Conservation (phyloP, 1,140 invertebrate species). For the Patella vulgata region DNA sequence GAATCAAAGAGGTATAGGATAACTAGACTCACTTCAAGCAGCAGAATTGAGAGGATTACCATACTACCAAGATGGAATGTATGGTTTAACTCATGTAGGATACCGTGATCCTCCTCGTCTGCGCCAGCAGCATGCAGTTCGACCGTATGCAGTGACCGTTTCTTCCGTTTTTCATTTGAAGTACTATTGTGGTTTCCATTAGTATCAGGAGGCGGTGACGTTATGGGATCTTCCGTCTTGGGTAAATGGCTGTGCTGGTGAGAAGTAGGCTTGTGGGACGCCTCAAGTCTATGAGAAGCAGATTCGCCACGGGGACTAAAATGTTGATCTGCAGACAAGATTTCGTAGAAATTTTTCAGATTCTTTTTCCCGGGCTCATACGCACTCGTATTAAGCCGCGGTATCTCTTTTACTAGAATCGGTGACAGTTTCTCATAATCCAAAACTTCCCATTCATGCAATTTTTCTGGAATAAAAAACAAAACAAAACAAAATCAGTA, state of each 20-base stretch:
- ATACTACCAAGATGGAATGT: conserved; percentile 56
- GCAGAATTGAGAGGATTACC: conserved; percentile 51
- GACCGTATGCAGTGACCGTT: not conserved
- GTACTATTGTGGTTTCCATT: not conserved
- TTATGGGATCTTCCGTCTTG: too few species aligned
- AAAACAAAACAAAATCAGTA: not conserved
- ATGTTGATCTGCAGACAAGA: not conserved
- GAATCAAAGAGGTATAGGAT: too few species aligned
- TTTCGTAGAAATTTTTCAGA: conserved; percentile 34
- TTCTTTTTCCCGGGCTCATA: conserved; percentile 35
- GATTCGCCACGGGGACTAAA: not conserved
- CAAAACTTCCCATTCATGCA: conserved; percentile 43
- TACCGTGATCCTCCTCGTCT: conserved; percentile 33
- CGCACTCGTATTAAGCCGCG: conserved; percentile 39
- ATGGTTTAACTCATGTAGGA: conserved; percentile 55
- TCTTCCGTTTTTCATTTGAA: not conserved
- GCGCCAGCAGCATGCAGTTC: not conserved
- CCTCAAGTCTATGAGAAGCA: not conserved
- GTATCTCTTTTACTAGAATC: conserved; percentile 39
- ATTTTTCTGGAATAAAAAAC: conserved; percentile 45
- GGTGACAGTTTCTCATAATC: conserved; percentile 46
- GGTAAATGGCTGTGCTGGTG: too few species aligned
- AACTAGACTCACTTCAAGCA: conserved; percentile 52
- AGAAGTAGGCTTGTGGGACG: not conserved
- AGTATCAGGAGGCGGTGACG: not conserved